A percentile compares a stretch with the other conserved stretches of the same genome.
phyloP scores from a whole-genome alignment of 2,113 vertebrate species.

The Leucopsar rothschildi region DNA sequence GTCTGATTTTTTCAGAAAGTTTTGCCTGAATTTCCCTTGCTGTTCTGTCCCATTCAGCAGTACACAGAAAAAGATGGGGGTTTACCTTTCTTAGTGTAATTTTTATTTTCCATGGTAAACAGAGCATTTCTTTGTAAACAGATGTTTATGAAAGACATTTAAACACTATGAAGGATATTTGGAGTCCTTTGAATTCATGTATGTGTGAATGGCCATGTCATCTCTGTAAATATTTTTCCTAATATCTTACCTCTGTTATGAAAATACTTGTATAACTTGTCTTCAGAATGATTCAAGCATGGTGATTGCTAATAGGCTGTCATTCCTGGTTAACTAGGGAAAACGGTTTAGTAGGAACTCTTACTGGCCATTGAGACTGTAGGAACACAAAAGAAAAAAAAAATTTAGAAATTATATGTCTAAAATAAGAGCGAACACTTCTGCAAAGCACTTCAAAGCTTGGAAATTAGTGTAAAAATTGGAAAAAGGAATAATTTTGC shows the following conservation, averaged over 20 bases:
- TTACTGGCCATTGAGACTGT: background rate
- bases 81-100: background rate
- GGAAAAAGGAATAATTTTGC: background rate
- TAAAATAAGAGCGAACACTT: background rate
- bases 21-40: background rate
- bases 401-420: background rate
- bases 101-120: background rate
- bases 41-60: background rate
- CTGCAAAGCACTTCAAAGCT: background rate
- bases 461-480: background rate
- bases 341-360: background rate
- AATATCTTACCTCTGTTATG: background rate
- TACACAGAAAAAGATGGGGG: background rate
- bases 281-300: background rate
- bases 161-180: background rate
- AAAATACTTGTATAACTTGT: background rate
- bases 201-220: background rate
- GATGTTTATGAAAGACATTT: background rate
- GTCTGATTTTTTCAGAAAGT: background rate
- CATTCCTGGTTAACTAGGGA: background rate
- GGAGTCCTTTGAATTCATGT: background rate
- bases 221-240: background rate
- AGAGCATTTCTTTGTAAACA: background rate
- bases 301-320: background rate
- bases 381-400: background rate